These are phyloP conservation scores for Scotopteryx bipunctaria DNA, from an alignment of 2,888 invertebrate species.

Conservation along the genomic window DNA sequence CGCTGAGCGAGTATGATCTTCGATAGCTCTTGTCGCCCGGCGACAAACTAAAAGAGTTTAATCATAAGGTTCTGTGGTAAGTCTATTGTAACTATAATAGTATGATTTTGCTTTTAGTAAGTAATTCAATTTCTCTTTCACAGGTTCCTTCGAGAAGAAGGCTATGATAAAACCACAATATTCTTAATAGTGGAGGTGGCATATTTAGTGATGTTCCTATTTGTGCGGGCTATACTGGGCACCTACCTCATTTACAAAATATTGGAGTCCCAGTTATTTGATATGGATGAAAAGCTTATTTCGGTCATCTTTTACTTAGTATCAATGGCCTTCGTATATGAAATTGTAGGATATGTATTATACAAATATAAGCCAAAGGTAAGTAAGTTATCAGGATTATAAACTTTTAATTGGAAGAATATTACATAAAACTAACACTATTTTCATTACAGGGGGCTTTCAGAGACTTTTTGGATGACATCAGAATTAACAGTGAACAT, in stretches of 20 bases:
- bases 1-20: too few relatives aligned
- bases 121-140: conserved; percentile 12
- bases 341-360: conserved; percentile 67
- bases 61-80: too few relatives aligned
- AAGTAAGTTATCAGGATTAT: conserved; percentile 44
- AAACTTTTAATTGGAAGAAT: not conserved
- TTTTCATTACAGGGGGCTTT: conserved; percentile 51
- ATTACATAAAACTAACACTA: not conserved
- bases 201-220: conserved; percentile 77
- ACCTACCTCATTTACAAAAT: conserved; percentile 72
- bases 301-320: conserved; percentile 67
- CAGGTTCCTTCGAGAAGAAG: conserved; percentile 80
- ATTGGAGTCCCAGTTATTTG: conserved; percentile 65
- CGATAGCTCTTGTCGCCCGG: too few relatives aligned
- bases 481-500: conserved; percentile 37
- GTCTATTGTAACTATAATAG: too few relatives aligned
- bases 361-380: conserved; percentile 68
- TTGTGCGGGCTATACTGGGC: conserved; percentile 79
- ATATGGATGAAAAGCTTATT: conserved; percentile 64
- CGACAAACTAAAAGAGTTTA: too few relatives aligned
- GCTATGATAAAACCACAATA: conserved; percentile 68
- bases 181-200: conserved; percentile 74
- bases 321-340: conserved; percentile 71
- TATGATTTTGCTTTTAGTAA: too few relatives aligned
- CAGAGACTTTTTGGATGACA: conserved; percentile 49